These are phyloP conservation scores for Siniperca knerii DNA, from an alignment of 2,113 vertebrate species.

Conservation along the genomic window DNA sequence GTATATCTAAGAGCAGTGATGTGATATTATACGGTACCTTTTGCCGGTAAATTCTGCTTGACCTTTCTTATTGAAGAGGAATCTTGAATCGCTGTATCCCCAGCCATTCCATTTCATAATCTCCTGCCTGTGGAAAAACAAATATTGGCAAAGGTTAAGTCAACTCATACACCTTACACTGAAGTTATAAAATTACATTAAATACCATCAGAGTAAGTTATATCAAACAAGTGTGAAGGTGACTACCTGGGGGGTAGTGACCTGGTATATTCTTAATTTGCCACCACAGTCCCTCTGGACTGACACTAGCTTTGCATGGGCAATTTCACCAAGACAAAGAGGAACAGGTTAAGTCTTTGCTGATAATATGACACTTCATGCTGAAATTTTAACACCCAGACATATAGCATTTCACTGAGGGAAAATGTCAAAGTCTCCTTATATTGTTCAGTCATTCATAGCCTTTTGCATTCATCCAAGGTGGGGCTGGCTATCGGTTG, in stretches of 20 bases:
- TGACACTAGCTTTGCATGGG: not conserved
- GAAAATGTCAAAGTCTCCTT: constrained; percentile 1
- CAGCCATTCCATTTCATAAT: constrained; percentile 99
- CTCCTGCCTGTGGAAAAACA: constrained; percentile 90
- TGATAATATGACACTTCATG: constrained; percentile 10
- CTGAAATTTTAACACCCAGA: constrained; percentile 16
- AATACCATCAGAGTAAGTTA: constrained; percentile 13
- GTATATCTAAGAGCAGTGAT: not conserved
- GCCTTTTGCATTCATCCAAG: not conserved
- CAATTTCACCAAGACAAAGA: constrained; percentile 9
- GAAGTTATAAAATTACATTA: constrained; percentile 8
- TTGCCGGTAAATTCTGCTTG: constrained; percentile 97
- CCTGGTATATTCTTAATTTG: constrained; percentile 12
- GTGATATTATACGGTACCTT: constrained; percentile 84
- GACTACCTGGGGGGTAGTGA: constrained; percentile 1
- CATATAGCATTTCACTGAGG: not conserved
- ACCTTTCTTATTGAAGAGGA: constrained; percentile 97
- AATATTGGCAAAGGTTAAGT: constrained; percentile 38
- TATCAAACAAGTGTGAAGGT: not conserved
- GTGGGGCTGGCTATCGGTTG: constrained; percentile 8
- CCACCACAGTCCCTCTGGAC: not conserved
- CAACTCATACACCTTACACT: not conserved
- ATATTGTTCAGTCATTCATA: constrained; percentile 36
- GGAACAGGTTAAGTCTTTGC: not conserved
- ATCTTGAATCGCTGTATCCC: constrained; percentile 97